Percentiles rank a stretch among this genome's conserved stretches.
These are phyloP conservation scores for Cyclina sinensis DNA, from an alignment of 1,140 invertebrate species.

Conservation along the genomic window DNA sequence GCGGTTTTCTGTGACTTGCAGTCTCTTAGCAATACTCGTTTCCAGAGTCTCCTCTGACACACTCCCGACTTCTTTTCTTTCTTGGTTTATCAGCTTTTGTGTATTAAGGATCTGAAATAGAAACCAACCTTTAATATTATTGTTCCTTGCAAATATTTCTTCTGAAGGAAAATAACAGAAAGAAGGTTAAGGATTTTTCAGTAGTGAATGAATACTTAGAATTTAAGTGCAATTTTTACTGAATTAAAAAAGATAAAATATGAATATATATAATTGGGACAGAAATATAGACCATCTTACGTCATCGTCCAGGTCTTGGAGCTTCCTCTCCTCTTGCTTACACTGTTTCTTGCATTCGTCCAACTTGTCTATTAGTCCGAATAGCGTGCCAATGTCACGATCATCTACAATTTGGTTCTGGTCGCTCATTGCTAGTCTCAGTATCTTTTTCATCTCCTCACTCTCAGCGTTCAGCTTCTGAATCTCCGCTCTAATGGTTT, in stretches of 20 bases:
- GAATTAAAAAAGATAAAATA: too few species aligned
- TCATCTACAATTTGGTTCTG: conserved; percentile 69
- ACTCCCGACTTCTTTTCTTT: conserved; percentile 66
- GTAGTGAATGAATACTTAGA: too few species aligned
- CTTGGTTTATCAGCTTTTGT: conserved; percentile 62
- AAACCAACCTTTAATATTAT: neutral
- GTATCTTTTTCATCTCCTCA: conserved; percentile 70
- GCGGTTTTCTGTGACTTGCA: conserved; percentile 74
- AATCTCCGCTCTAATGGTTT: conserved; percentile 70
- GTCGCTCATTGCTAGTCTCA: conserved; percentile 70
- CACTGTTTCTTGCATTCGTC: conserved; percentile 65
- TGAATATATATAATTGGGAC: too few species aligned
- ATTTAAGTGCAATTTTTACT: too few species aligned
- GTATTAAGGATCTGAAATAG: neutral
- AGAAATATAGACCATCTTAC: conserved; percentile 37
- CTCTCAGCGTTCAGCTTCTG: conserved; percentile 69
- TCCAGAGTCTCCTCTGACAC: conserved; percentile 9
- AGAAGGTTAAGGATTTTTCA: too few species aligned
- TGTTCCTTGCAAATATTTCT: too few species aligned
- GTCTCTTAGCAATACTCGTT: conserved; percentile 56
- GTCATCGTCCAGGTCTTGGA: conserved; percentile 70
- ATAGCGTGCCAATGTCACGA: conserved; percentile 57
- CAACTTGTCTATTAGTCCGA: conserved; percentile 56
- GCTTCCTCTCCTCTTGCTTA: conserved; percentile 68
- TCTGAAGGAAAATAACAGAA: too few species aligned